Conservation (phyloP, 37 sponge, comb jelly and placozoan genomes). For the Geodia barretti region DNA sequence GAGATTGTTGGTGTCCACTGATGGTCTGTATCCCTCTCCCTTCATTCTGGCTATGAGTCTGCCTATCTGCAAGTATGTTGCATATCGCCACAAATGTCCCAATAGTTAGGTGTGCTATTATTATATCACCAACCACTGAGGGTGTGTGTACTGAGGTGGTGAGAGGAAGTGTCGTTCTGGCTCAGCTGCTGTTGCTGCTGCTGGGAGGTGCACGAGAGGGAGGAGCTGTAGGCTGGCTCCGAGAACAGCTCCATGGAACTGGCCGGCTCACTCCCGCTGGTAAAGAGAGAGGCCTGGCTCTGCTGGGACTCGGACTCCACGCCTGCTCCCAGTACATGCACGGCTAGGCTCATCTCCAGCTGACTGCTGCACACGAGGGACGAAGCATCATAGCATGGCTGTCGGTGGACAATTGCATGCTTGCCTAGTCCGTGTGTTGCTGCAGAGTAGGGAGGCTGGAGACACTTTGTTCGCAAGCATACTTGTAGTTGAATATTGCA, state of each 20-base stretch:
- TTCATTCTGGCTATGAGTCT: background rate
- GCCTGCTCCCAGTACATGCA: background rate
- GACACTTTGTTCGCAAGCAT: constrained; percentile 18
- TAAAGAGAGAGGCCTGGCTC: constrained; percentile 34
- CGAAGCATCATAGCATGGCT: no score
- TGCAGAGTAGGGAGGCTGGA: constrained; percentile 23
- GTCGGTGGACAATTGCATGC: background rate
- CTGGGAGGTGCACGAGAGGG: background rate
- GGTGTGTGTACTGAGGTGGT: background rate
- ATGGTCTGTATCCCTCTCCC: background rate
- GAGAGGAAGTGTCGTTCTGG: no score
- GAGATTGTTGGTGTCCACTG: background rate
- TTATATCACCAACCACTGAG: no score
- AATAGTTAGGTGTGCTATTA: no score
- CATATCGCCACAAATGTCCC: no score
- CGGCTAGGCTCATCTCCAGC: background rate
- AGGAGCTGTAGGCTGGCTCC: constrained; percentile 16
- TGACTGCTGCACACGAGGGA: no score
- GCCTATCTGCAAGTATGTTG: no score
- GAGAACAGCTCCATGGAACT: constrained; percentile 54
- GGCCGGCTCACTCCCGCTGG: background rate
- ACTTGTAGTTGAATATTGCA: background rate
- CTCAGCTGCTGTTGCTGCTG: no score
- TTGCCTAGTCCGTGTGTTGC: background rate
- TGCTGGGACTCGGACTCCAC: constrained; percentile 42